Conservation (phyloP, 2,888 invertebrate genomes). For the Xylocampa areola region DNA sequence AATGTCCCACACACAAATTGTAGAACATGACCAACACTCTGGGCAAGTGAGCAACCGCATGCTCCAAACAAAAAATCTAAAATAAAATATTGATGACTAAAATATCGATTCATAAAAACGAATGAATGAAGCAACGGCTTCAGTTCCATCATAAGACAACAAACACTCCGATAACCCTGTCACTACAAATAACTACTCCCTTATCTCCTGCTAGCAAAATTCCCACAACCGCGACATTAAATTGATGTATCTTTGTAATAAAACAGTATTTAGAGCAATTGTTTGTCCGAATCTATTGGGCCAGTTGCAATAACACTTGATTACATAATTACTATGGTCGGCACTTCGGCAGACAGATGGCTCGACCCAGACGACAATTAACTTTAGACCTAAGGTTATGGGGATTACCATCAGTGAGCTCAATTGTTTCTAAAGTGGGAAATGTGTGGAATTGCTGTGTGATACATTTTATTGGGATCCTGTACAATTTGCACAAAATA, state of each 20-base stretch:
- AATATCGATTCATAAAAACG: background rate
- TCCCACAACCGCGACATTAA: constrained; percentile 38
- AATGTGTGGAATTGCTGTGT: constrained; percentile 25
- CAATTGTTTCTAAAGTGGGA: constrained; percentile 16
- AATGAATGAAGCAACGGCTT: background rate
- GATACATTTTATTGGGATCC: background rate
- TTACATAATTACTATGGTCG: constrained; percentile 61
- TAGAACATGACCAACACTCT: no score
- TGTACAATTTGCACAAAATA: no score
- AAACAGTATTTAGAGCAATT: constrained; percentile 33
- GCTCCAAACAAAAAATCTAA: no score
- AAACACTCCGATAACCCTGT: background rate
- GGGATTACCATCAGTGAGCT: constrained; percentile 23
- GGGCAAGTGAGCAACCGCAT: no score
- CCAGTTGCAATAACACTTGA: constrained; percentile 53
- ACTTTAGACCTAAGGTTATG: constrained; percentile 53
- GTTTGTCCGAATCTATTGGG: constrained; percentile 48
- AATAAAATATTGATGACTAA: no score
- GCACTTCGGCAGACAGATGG: constrained; percentile 29
- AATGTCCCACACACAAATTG: no score
- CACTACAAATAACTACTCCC: background rate
- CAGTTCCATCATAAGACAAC: background rate
- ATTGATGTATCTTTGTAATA: constrained; percentile 38
- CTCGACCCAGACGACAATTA: constrained; percentile 57
- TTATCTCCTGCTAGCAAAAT: constrained; percentile 17